phyloP scores from a whole-genome alignment of 2,113 vertebrate genomes.

The Xenopus borealis region DNA sequence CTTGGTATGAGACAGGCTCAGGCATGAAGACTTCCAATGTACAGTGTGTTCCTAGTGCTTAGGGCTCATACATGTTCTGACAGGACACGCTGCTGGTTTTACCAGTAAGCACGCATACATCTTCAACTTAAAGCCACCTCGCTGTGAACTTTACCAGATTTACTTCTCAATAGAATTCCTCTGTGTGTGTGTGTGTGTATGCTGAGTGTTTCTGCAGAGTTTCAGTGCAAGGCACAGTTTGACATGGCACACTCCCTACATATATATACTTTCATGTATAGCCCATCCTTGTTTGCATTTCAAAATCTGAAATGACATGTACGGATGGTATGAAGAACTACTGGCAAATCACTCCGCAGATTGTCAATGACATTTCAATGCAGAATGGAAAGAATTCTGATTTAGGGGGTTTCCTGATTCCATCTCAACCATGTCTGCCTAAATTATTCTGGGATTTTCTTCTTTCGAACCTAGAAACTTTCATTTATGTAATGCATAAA shows the following conservation, averaged over 20 bases:
- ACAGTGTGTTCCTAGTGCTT: conserved; percentile 24
- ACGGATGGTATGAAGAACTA: too few species aligned
- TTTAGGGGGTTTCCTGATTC: too few species aligned
- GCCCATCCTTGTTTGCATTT: too few species aligned
- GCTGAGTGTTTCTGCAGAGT: not conserved
- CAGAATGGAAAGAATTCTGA: too few species aligned
- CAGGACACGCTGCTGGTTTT: conserved; percentile 6
- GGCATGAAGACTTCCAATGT: conserved; percentile 21
- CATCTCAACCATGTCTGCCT: too few species aligned
- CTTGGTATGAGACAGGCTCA: conserved; percentile 7
- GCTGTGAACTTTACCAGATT: conserved; percentile 5
- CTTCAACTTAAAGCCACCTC: not conserved
- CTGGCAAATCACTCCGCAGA: too few species aligned
- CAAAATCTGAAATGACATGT: too few species aligned
- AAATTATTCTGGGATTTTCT: too few species aligned
- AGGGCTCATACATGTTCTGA: conserved; percentile 19
- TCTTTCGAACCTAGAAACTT: too few species aligned
- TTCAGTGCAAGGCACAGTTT: not conserved
- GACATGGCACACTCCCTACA: not conserved
- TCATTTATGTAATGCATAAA: too few species aligned
- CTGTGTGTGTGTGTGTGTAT: not conserved
- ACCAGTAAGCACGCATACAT: conserved; percentile 5
- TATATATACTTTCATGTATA: too few species aligned
- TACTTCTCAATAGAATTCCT: conserved; percentile 4
- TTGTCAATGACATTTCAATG: too few species aligned